Percentiles rank a stretch among this genome's conserved stretches.
Conservation (phyloP, 2,113 vertebrate species). For the Limanda limanda region DNA sequence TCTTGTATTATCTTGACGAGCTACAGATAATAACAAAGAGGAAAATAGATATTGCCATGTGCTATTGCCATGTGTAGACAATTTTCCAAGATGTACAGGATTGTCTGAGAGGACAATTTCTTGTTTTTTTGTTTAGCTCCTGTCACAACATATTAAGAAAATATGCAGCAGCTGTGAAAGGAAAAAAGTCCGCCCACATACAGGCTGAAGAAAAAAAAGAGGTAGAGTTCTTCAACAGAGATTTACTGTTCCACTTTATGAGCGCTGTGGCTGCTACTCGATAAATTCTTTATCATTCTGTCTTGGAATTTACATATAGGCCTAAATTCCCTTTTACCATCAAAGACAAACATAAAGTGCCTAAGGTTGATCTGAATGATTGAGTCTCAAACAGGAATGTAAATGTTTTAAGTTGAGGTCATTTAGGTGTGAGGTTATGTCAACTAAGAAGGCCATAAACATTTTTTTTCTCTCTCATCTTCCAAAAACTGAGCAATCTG, state of each 20-base stretch:
- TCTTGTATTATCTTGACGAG: slow-evolving; percentile 36
- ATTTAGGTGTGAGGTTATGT: no score
- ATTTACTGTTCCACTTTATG: slow-evolving; percentile 68
- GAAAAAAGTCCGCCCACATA: slow-evolving; percentile 80
- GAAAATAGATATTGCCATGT: no score
- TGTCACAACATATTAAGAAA: slow-evolving; percentile 83
- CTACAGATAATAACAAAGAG: slow-evolving; percentile 33
- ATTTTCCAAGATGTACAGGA: slow-evolving; percentile 74
- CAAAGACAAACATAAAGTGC: no score
- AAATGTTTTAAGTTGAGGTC: no score
- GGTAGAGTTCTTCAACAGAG: slow-evolving; percentile 75
- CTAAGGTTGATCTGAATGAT: no score
- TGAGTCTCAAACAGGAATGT: no score
- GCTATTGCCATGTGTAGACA: slow-evolving; percentile 21
- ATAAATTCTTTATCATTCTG: slow-evolving; percentile 69
- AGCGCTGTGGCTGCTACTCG: slow-evolving; percentile 56
- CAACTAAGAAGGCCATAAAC: no score
- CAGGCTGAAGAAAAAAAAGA: slow-evolving; percentile 57
- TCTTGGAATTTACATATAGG: no score
- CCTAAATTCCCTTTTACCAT: no score
- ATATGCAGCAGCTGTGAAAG: slow-evolving; percentile 85
- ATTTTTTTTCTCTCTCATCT: no score
- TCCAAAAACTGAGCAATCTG: no score
- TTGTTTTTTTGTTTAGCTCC: slow-evolving; percentile 80
- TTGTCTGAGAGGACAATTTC: slow-evolving; percentile 58